Evolutionary conservation across 2,888 invertebrate species (phyloP).

Genomic region (Spodoptera picta): DNA sequence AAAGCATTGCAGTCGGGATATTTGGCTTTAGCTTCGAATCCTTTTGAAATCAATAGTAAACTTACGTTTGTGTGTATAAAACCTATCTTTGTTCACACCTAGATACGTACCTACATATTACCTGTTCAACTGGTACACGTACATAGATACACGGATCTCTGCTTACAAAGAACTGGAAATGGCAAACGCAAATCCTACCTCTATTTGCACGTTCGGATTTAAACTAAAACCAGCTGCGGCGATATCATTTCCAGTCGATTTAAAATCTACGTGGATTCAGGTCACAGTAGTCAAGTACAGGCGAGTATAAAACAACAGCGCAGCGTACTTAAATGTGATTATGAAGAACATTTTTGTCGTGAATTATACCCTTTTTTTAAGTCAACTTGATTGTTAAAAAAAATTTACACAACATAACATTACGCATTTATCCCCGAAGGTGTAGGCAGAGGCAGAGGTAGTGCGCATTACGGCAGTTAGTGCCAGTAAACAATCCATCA

Average conservation of each 20-base stretch:
- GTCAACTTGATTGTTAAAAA: conserved; percentile 15
- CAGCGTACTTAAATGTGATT: conserved; percentile 67
- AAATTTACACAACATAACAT: background rate
- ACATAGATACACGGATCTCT: background rate
- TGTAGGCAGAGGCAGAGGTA: no score
- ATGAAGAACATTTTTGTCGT: conserved; percentile 58
- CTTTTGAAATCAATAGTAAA: no score
- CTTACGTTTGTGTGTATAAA: no score
- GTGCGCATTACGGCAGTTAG: no score
- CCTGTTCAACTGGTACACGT: no score
- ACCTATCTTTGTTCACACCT: no score
- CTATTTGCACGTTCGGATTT: conserved; percentile 17
- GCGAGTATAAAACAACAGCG: conserved; percentile 57
- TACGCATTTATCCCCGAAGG: no score
- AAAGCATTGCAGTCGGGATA: no score
- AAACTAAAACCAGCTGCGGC: conserved; percentile 23
- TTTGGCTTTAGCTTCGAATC: no score
- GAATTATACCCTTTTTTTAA: conserved; percentile 51
- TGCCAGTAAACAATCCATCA: no score
- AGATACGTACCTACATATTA: no score
- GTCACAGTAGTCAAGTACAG: conserved; percentile 62
- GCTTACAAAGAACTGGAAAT: background rate
- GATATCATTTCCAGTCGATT: conserved; percentile 55
- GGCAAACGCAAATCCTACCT: conserved; percentile 3
- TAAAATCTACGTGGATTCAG: conserved; percentile 54